These are phyloP conservation scores for Oceanodroma tethys DNA, from an alignment of 2,113 vertebrate species.

Conservation along the genomic window DNA sequence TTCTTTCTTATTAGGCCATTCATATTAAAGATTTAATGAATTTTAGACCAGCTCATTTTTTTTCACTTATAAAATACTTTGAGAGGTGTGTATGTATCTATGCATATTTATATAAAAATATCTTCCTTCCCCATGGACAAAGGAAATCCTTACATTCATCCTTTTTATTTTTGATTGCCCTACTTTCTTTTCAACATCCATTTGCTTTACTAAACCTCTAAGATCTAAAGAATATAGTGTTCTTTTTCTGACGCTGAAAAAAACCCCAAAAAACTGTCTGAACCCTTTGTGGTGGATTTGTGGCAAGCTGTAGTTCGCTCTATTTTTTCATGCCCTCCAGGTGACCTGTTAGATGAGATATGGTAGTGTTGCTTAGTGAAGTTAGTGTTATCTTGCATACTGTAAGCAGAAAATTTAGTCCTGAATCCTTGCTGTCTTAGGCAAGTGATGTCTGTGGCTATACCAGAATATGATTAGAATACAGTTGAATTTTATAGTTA, in stretches of 20 bases:
- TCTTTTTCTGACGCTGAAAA: neutral
- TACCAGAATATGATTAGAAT: neutral
- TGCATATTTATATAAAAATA: neutral
- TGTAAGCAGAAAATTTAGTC: neutral
- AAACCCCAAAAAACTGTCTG: neutral
- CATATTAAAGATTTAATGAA: neutral
- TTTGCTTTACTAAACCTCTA: neutral
- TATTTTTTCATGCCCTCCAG: neutral
- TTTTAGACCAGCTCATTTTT: neutral
- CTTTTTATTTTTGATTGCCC: slow-evolving; percentile 7
- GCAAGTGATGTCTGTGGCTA: neutral
- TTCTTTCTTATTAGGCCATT: neutral
- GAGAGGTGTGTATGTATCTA: neutral
- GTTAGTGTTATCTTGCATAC: neutral
- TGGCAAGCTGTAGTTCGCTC: neutral
- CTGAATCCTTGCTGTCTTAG: neutral
- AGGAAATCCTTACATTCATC: neutral
- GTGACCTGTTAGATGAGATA: neutral
- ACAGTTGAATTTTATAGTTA: neutral
- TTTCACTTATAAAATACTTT: neutral
- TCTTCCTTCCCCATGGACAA: neutral
- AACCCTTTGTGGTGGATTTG: neutral
- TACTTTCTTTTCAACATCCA: neutral
- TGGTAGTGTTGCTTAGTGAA: neutral
- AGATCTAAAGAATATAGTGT: neutral